Evolutionary conservation across 2,888 invertebrate genomes (phyloP), one percentile per base, ranked within the genome.

Genomic region (Vesta saturnalis): DNA sequence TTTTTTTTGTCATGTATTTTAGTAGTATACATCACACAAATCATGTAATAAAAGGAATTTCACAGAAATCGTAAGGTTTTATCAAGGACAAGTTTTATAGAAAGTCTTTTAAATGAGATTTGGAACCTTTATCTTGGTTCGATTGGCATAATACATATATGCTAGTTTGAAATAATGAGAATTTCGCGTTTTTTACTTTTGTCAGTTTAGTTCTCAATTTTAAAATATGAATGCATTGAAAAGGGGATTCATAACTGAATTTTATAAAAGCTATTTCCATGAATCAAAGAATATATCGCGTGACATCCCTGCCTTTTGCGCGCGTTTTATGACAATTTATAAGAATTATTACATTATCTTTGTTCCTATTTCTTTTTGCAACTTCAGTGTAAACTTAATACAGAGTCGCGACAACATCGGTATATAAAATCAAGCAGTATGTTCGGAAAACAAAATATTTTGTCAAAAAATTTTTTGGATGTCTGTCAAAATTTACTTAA

Each of bases 401-500:
- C 57, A 47, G 30, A 46, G 10, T 18, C 52, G 52, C 52, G 52
- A 8, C 47, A 18, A 49, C 47, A 18, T 18, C 47, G 15, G 5
- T 8, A 39, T 10, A 43, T 35, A 58, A 58, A 18, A 58, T 18
- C 43, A 54, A 39, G 52, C 47, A 15, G 46, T 47, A 56, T 66
- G 63, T 43, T 63, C 4, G 57, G 19, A 49, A 69, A 65, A 69
- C 55, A 66, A 30, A 63, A 30, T 52, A 49, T 49, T 23, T 21
- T 60, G 60, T 61, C 69, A 64, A 64, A 64, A 63, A 58, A 35
- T 58, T 60, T 56, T 57, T 64, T 63, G 30, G 67, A 67, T 35
- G 57, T 64, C 39, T 75, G 74, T 78, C 78, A 77, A 75, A 76
- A 76, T 76, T 74, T 64, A 19, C 52, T 46, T 46, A 78, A 74